These are phyloP conservation scores for Melieria picta DNA, from an alignment of 2,888 invertebrate species.

Conservation along the genomic window DNA sequence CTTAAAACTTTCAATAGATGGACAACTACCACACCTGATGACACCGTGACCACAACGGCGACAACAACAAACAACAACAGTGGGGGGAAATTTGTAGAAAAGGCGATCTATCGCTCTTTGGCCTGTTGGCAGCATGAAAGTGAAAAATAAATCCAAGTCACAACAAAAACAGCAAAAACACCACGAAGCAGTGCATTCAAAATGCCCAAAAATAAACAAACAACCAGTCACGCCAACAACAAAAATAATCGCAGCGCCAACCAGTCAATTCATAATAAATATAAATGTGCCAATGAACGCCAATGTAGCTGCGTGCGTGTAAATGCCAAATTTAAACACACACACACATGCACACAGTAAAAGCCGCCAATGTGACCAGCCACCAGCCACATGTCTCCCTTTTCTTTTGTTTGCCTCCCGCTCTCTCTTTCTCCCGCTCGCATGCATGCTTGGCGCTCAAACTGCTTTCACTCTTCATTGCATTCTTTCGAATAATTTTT, in stretches of 20 bases:
- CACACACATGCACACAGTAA: not conserved
- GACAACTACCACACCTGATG: not conserved
- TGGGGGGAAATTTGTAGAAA: no score
- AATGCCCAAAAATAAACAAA: no score
- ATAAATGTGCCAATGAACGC: constrained; percentile 32
- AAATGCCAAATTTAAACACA: not conserved
- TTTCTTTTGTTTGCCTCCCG: not conserved
- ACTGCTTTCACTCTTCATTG: constrained; percentile 32
- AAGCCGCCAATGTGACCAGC: constrained; percentile 12
- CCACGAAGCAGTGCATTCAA: no score
- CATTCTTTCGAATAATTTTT: not conserved
- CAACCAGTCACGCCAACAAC: not conserved
- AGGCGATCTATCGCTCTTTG: no score
- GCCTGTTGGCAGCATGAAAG: not conserved
- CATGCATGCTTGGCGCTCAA: not conserved
- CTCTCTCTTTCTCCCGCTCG: not conserved
- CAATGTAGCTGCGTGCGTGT: not conserved
- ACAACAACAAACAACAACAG: no score
- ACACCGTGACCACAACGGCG: no score
- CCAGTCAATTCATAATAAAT: constrained; percentile 28
- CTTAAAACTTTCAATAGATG: no score
- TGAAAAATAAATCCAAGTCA: not conserved
- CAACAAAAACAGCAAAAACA: no score
- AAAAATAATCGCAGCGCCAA: not conserved
- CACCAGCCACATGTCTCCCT: not conserved